Percentiles rank a stretch among this genome's conserved stretches.
phyloP scores from a whole-genome alignment of 2,113 vertebrate species.

The Syrmaticus mikado region DNA sequence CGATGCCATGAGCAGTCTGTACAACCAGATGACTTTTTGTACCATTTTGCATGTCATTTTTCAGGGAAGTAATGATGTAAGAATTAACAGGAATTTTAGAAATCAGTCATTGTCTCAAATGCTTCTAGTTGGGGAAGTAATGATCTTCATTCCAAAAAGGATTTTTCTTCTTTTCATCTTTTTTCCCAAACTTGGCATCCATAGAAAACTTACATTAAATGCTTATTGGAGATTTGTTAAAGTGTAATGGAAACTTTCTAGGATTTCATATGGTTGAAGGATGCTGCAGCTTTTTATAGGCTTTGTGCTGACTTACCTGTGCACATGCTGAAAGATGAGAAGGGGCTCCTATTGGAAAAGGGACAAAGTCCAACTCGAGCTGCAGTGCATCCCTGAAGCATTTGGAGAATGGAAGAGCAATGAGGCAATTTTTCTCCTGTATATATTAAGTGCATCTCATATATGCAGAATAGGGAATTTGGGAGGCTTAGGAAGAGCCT shows the following conservation, averaged over 20 bases:
- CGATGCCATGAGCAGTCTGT: rapidly evolving
- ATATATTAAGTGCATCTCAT: background rate
- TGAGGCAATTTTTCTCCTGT: background rate
- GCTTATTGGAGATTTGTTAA: background rate
- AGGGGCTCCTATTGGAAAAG: background rate
- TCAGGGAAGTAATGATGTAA: background rate
- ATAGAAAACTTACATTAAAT: background rate
- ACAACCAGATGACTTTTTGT: background rate
- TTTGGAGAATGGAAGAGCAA: background rate
- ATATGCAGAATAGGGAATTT: background rate
- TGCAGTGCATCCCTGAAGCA: rapidly evolving
- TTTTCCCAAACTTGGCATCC: background rate
- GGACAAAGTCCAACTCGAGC: background rate
- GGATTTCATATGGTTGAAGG: background rate
- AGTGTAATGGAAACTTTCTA: background rate
- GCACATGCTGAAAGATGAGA: background rate
- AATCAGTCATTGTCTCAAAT: background rate
- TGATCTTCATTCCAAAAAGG: background rate
- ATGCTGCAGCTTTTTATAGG: background rate
- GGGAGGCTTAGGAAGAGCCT: background rate
- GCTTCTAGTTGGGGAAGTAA: background rate
- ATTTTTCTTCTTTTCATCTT: background rate
- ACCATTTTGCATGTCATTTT: background rate
- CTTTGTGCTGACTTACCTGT: background rate
- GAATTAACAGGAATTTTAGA: background rate